Conservation (phyloP, 1,140 invertebrate species). For the Metopolophium dirhodum region DNA sequence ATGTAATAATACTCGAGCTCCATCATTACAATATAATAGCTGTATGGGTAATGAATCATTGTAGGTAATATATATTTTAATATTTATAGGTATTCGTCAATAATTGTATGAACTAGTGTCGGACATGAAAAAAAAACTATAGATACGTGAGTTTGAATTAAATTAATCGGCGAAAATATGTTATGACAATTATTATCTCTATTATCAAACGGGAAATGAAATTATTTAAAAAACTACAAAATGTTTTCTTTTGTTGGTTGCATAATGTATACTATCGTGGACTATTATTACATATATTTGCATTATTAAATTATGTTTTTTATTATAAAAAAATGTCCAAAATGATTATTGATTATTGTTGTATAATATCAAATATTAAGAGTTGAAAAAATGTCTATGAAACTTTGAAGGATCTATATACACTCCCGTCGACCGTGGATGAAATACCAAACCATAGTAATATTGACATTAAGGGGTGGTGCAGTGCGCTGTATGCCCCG, state of each 20-base stretch:
- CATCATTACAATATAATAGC: too few species aligned
- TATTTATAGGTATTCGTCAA: too few species aligned
- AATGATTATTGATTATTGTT: too few species aligned
- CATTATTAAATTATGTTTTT: neutral
- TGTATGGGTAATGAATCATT: too few species aligned
- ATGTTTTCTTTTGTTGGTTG: neutral
- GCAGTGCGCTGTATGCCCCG: neutral
- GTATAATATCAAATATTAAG: too few species aligned
- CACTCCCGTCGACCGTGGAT: neutral
- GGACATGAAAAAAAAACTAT: neutral
- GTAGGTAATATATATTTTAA: too few species aligned
- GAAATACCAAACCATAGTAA: neutral
- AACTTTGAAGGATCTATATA: neutral
- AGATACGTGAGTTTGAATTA: neutral
- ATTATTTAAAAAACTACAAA: too few species aligned
- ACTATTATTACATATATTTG: neutral
- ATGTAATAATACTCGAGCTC: too few species aligned
- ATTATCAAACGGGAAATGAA: neutral
- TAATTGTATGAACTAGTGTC: too few species aligned
- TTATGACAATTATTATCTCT: neutral
- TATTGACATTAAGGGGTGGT: neutral
- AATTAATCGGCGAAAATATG: neutral
- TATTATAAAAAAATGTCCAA: too few species aligned
- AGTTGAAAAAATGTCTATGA: neutral
- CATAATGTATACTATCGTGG: neutral